Base-by-base conservation (phyloP, 2,888 invertebrate species). In the Microctonus brassicae region DNA sequence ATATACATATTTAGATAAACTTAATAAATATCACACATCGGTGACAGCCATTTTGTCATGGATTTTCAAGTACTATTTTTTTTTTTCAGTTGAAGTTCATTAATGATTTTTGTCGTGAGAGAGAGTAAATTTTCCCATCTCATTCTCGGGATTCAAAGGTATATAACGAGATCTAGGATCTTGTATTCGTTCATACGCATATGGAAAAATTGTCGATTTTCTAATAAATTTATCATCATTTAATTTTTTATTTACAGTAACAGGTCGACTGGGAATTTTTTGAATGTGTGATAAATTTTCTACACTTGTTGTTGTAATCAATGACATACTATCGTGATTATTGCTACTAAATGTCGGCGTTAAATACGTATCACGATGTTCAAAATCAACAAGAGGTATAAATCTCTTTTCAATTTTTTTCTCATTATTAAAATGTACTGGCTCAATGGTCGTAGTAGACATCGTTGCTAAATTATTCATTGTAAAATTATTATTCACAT, bases 81-180 rank as follows among this genome's bases (percentile, higher is more conserved):
- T 7, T 10, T 60, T 34, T 29, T 29, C 58, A 42, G 34, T 52
- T 9, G 29, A 20, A 20, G 67, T 57, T 62, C 24, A 58, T 83
- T 76, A 84, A 69, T 80, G 81, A 68, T 83, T 77, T 13, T 77
- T 79, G 10, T 85, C 85, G 17, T 76, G 72, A n/a, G 75, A 63
- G 7, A 76, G 66, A 5, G 73, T 72, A n/a, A 75, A 24, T 13
- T 77, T 76, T 17, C 79, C 83, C 60, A 87, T 75, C 36, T 87
- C 87, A 42, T 86, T 85, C 24, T 83, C 82, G 0, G 86, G 84
- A 29, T 85, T 78, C 52, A 87, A 68, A n/a, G 87, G 87, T 71
- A 87, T 87, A 63, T 87, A 87, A 42, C 86, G 83, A n/a, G 87
- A 87, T 64, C 82, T 79, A 0, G 83, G 84, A 75, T 87, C 86